Percentiles rank a stretch among this genome's conserved stretches.
phyloP scores from a whole-genome alignment of 2,888 invertebrate species.

The Tryphoninae sp. region DNA sequence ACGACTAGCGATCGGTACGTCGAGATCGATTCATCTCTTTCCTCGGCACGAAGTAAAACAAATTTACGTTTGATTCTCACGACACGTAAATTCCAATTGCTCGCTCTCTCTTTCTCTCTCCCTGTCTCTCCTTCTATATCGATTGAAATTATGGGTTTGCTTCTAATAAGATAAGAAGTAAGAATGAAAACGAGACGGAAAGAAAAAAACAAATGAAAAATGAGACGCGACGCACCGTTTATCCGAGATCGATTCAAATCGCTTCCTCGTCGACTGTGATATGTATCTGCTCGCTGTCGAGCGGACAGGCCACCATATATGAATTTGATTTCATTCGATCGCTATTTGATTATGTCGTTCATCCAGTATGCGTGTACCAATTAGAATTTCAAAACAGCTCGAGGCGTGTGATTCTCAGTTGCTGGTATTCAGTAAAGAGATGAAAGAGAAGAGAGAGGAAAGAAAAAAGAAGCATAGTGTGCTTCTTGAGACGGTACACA shows the following conservation, averaged over 20 bases:
- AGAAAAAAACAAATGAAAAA: conserved; percentile 29
- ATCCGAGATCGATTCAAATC: conserved; percentile 73
- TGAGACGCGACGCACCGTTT: conserved; percentile 51
- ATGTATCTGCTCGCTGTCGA: conserved; percentile 47
- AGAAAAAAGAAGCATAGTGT: conserved; percentile 18
- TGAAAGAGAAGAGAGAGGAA: neutral
- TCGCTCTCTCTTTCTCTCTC: conserved; percentile 9
- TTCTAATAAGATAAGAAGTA: neutral
- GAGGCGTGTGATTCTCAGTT: conserved; percentile 31
- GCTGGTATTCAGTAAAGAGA: conserved; percentile 9
- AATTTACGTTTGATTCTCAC: conserved; percentile 57
- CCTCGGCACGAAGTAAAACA: conserved; percentile 43
- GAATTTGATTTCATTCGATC: conserved; percentile 69
- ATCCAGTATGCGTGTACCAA: conserved; percentile 62
- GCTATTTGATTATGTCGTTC: conserved; percentile 76
- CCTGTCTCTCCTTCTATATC: neutral
- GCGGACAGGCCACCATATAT: conserved; percentile 66
- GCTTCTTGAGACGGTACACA: conserved; percentile 21
- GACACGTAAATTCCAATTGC: conserved; percentile 55
- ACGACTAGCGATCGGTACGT: conserved; percentile 40
- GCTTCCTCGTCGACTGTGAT: conserved; percentile 73
- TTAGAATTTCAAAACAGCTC: conserved; percentile 74
- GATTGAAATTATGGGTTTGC: conserved; percentile 34
- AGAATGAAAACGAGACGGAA: conserved; percentile 28
- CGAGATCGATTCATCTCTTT: conserved; percentile 59